Evolutionary conservation across 2,797 vertebrate genomes (phyloP), one percentile per base, ranked within the genome.

Genomic region (Capromys pilorides): DNA sequence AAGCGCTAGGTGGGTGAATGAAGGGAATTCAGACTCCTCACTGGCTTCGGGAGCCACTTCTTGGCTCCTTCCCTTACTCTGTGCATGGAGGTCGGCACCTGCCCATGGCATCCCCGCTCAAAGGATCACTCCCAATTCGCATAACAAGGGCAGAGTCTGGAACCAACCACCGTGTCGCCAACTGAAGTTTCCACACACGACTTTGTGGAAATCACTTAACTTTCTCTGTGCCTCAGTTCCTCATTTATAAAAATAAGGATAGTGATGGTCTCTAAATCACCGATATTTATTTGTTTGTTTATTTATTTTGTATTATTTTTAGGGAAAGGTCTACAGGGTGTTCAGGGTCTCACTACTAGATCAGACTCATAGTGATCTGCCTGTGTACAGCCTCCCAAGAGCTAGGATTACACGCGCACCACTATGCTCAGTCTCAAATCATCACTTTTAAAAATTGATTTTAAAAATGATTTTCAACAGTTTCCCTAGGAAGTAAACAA

Each of bases 61-160:
- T 78, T 88, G 59, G 54, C 1, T 41, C 16, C 26, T 33, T 62
- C 11, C 8, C 24, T 54, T 18, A 4, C 3, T 5, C 4, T 22
- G 69, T 83, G 9, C 4, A 3, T 49, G 10, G 62, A 4, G 0
- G 2, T n/a, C 22, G 49, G 61, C 67, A 19, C n/a, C 16, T 22
- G 0, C 26, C 8, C 18, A 16, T 9, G 11, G 10, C 22, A 8
- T n/a, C n/a, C n/a, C 21, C 0, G 36, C 66, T 85, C 6, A 36
- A 41, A 75, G 33, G 14, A 3, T 36, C 8, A 41, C 11, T 8
- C 31, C 8, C 2, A 10, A 12, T 2, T 73, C 1, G 18, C 0
- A 4, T 77, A n/a, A n/a, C 12, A 18, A 79, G 41, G 36, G 22
- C 86, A 6, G 22, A 5, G 67, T 91, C 19, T 84, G 12, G 24